Base-by-base conservation (phyloP, 1,140 invertebrate species). In the Cephus cinctus region DNA sequence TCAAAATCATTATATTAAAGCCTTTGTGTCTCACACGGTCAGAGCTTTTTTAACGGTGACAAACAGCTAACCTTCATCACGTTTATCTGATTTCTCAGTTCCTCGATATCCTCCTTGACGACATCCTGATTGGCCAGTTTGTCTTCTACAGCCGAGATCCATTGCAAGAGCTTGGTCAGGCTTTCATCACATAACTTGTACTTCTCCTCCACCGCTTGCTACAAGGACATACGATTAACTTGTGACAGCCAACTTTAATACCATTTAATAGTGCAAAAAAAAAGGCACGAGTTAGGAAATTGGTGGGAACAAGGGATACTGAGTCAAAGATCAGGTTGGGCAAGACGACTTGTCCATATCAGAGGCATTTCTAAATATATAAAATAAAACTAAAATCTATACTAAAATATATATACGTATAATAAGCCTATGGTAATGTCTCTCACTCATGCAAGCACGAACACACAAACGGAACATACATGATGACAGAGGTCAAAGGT, bases 131-230 rank as follows among this genome's bases (percentile, higher is more conserved):
- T 86, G 43, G 93, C 90, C 49, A 98, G 78, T 65, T 87, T 84
- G 50, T 90, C 86, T 77, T 98, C 94, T 4, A 96, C 78, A 52
- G 90, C 86, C 5, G 82, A 81, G 45, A 97, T 86, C 90, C 92
- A 96, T 73, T 92, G 86, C 41, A 95, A 76, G 30, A 97, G 80
- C 70, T 92, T 90, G 25, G 84, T 85, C 30, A 95, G 76, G 34
- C 84, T 87, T 63, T 93, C 89, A 71, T 89, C 89, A 76, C 87
- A 96, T 61, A 89, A 82, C 73, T 86, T 90, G 81, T 95, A 97
- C 69, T 94, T 93, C 67, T 95, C 93, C 75, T 94, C 89, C 55
- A 95, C 87, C 60, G 91, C 91, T 90, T 93, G 89, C 93, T 96
- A 81, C 53, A 65, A 63, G 40, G 21, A 44, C n/a, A n/a, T n/a